A percentile compares a stretch with the other conserved stretches of the same genome.
phyloP scores from a whole-genome alignment of 2,888 invertebrate species.

The Macaria liturata region DNA sequence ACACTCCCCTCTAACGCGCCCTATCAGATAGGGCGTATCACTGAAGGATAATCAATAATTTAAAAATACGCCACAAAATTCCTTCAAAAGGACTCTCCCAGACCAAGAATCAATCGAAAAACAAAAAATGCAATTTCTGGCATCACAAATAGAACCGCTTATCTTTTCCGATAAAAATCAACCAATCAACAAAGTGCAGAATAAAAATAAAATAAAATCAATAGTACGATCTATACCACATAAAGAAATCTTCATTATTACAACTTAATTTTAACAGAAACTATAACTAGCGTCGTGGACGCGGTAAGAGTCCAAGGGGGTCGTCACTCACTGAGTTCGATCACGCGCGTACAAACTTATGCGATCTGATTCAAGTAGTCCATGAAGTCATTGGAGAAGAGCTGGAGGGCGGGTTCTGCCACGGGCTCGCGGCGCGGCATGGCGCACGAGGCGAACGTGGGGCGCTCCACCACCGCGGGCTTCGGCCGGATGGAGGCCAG shows the following conservation, averaged over 20 bases:
- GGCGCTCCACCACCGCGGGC: constrained; percentile 27
- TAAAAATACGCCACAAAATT: constrained; percentile 57
- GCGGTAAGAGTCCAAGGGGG: constrained; percentile 49
- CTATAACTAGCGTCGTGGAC: constrained; percentile 64
- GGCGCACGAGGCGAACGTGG: constrained; percentile 21
- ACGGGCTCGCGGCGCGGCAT: constrained; percentile 51
- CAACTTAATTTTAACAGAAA: constrained; percentile 81
- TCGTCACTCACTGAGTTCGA: constrained; percentile 49
- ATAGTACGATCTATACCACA: constrained; percentile 79
- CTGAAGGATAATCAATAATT: constrained; percentile 76
- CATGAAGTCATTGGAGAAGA: constrained; percentile 85
- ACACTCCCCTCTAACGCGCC: constrained; percentile 71
- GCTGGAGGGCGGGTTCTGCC: constrained; percentile 75
- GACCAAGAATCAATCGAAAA: constrained; percentile 58
- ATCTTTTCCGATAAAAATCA: constrained; percentile 71
- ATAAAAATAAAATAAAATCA: constrained; percentile 82
- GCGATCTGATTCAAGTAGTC: constrained; percentile 85
- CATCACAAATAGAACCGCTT: constrained; percentile 60
- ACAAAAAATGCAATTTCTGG: constrained; percentile 80
- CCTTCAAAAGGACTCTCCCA: constrained; percentile 66
- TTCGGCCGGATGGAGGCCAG: constrained; percentile 69
- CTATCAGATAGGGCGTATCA: constrained; percentile 79
- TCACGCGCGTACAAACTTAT: constrained; percentile 55
- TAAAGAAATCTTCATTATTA: constrained; percentile 78
- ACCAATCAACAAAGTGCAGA: constrained; percentile 79